Conservation (phyloP, 2,888 invertebrate species). For the Chironomus riparius region DNA sequence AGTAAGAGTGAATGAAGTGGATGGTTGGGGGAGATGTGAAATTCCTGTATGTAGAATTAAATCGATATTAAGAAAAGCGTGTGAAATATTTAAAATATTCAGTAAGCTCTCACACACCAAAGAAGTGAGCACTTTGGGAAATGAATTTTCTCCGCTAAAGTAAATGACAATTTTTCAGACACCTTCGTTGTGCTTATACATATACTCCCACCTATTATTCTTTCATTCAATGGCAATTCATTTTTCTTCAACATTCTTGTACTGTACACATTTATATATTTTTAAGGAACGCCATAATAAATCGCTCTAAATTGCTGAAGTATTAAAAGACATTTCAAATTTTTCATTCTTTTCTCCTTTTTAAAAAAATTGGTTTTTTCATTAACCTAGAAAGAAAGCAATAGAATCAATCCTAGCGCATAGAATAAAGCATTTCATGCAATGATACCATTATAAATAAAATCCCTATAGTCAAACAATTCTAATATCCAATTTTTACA, state of each 20-base stretch:
- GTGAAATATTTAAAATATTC: constrained; percentile 6
- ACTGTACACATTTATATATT: background rate
- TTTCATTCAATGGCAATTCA: background rate
- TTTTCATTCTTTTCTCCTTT: background rate
- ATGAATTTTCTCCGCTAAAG: background rate
- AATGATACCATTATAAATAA: background rate
- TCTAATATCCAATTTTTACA: background rate
- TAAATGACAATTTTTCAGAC: background rate
- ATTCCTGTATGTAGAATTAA: background rate
- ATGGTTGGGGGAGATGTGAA: background rate
- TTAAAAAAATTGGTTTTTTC: background rate
- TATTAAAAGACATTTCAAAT: background rate
- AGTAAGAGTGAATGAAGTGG: background rate
- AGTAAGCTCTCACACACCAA: background rate
- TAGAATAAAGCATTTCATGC: constrained; percentile 3
- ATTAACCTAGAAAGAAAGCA: background rate
- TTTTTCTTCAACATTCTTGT: background rate
- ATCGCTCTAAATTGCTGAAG: background rate
- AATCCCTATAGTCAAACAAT: background rate
- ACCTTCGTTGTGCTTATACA: background rate
- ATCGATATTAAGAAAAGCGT: constrained; percentile 10
- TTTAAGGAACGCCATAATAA: background rate
- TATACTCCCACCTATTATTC: background rate
- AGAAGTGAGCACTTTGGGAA: background rate
- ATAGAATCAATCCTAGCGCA: too few species aligned